Evolutionary conservation across 2,888 invertebrate genomes (phyloP).

Genomic region (Dicyrtomina minuta): DNA sequence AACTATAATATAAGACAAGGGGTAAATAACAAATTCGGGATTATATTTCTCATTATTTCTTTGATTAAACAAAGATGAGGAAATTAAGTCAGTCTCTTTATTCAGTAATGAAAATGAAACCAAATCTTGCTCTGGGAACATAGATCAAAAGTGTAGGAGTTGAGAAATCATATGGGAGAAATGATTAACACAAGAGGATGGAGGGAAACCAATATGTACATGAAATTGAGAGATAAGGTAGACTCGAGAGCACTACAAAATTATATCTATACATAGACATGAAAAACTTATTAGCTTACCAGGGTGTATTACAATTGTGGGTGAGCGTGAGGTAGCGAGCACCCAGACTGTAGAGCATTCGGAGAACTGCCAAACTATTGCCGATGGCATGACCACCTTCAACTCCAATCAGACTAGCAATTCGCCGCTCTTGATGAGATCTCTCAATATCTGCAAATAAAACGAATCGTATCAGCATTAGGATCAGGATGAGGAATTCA

Average conservation of each 20-base stretch:
- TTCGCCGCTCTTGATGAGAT: conserved; percentile 47
- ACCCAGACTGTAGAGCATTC: conserved; percentile 79
- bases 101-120: no score
- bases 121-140: no score
- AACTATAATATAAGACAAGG: no score
- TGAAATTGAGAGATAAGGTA: no score
- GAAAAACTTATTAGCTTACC: conserved; percentile 39
- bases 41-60: no score
- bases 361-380: conserved; percentile 74
- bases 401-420: conserved; percentile 51
- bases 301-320: conserved; percentile 50
- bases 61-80: neutral
- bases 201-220: no score
- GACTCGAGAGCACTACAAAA: no score
- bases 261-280: no score
- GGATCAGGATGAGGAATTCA: neutral
- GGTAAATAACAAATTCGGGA: no score
- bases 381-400: conserved; percentile 70
- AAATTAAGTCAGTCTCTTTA: neutral
- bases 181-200: no score
- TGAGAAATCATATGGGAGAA: no score
- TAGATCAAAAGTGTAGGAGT: no score
- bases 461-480: neutral
- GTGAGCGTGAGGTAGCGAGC: conserved; percentile 77
- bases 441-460: conserved; percentile 48